Conservation (phyloP, 1,140 invertebrate genomes). For the Harlomillsia oculata region DNA sequence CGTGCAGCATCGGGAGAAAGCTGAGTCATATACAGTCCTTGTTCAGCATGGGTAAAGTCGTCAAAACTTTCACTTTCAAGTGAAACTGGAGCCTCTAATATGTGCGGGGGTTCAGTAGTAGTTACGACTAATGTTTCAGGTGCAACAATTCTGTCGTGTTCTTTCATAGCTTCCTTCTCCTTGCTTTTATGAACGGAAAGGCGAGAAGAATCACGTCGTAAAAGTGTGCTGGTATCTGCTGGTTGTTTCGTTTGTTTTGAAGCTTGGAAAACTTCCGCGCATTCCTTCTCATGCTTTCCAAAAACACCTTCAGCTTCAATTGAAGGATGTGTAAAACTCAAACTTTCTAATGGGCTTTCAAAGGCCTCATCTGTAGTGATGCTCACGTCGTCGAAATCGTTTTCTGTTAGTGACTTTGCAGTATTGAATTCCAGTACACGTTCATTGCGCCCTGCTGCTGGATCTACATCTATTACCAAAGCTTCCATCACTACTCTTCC, state of each 20-base stretch:
- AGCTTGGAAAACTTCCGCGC: constrained; percentile 4
- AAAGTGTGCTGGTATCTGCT: not conserved
- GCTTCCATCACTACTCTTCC: constrained; percentile 81
- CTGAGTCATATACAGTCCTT: too few relatives aligned
- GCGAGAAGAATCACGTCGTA: not conserved
- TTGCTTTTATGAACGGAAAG: too few relatives aligned
- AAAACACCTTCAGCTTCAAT: constrained; percentile 2
- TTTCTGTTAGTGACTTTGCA: constrained; percentile 9
- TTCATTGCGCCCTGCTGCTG: too few relatives aligned
- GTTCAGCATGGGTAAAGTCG: too few relatives aligned
- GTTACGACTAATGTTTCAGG: too few relatives aligned
- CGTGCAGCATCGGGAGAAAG: too few relatives aligned
- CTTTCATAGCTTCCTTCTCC: constrained; percentile 1
- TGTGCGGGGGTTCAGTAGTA: too few relatives aligned
- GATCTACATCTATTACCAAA: constrained; percentile 76
- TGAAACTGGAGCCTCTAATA: too few relatives aligned
- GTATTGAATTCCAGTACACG: constrained; percentile 8
- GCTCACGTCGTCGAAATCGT: constrained; percentile 16
- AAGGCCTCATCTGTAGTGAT: constrained; percentile 16
- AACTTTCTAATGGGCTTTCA: constrained; percentile 10
- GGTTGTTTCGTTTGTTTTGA: not conserved
- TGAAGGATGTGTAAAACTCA: constrained; percentile 1
- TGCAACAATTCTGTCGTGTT: not conserved
- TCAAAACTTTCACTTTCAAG: too few relatives aligned
- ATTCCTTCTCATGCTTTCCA: not conserved